These are phyloP conservation scores for Drosophila paulistorum DNA, from an alignment of 1,140 invertebrate genomes.

Conservation along the genomic window DNA sequence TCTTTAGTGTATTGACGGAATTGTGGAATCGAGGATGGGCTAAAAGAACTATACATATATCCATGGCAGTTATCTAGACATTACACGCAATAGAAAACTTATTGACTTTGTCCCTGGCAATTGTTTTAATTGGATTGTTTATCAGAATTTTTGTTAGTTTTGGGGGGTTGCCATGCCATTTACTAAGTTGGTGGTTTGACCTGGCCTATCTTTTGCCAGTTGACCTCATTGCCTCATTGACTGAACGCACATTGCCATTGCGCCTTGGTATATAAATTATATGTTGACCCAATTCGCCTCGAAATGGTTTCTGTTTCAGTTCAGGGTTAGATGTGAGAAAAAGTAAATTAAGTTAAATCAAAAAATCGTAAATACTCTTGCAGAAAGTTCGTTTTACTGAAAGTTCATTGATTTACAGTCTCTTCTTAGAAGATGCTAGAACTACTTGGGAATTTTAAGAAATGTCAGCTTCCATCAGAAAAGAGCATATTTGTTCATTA, in stretches of 20 bases:
- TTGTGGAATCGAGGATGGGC: neutral
- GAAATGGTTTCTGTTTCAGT: constrained; percentile 7
- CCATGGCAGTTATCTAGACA: constrained; percentile 17
- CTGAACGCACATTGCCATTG: constrained; percentile 53
- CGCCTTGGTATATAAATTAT: constrained; percentile 31
- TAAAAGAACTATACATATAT: constrained; percentile 30
- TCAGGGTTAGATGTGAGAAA: constrained; percentile 25
- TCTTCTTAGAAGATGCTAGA: no score
- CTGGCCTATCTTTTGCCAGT: constrained; percentile 57
- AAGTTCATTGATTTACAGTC: no score
- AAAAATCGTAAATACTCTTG: neutral
- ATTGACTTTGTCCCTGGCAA: constrained; percentile 70
- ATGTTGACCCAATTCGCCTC: constrained; percentile 55
- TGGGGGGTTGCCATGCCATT: constrained; percentile 35
- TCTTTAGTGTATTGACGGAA: constrained; percentile 14
- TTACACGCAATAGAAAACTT: constrained; percentile 67
- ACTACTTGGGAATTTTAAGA: no score
- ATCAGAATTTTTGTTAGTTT: constrained; percentile 33
- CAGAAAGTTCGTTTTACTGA: no score
- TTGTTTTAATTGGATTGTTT: constrained; percentile 80
- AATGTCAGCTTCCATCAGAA: no score
- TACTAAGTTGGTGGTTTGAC: constrained; percentile 23
- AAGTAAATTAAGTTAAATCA: constrained; percentile 14
- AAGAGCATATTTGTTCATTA: no score
- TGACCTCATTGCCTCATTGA: constrained; percentile 60